Evolutionary conservation across 2,888 invertebrate genomes (phyloP).

Genomic region (Apantesis nais): DNA sequence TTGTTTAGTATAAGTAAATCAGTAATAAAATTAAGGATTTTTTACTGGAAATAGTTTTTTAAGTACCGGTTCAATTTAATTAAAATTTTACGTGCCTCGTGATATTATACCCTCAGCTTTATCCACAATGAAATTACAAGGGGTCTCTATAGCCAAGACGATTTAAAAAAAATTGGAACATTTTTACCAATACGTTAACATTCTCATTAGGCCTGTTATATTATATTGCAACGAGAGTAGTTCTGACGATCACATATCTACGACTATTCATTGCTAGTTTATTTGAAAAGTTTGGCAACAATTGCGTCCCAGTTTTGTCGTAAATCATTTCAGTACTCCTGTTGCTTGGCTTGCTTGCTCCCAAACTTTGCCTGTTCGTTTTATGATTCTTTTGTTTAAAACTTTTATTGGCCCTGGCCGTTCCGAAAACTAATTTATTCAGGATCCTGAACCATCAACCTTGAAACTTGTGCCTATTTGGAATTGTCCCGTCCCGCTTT

Average conservation of each 20-base stretch:
- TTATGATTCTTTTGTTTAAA: conserved; percentile 86
- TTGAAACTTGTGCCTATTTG: conserved; percentile 72
- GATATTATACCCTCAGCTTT: not conserved
- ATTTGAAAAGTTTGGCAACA: conserved; percentile 76
- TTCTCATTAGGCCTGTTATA: conserved; percentile 28
- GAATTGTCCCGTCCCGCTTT: conserved; percentile 67
- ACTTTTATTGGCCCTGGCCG: conserved; percentile 82
- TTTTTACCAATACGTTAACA: not conserved
- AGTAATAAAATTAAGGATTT: not conserved
- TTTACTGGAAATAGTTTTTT: no score
- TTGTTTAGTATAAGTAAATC: not conserved
- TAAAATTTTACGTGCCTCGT: not conserved
- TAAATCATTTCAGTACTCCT: conserved; percentile 81
- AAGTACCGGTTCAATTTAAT: no score
- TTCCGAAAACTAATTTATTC: conserved; percentile 84
- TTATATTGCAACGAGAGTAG: conserved; percentile 32
- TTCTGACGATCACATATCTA: conserved; percentile 69
- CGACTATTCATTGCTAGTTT: conserved; percentile 76
- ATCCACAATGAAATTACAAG: not conserved
- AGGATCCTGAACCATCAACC: conserved; percentile 71
- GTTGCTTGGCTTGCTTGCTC: conserved; percentile 81
- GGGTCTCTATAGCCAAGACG: not conserved
- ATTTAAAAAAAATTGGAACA: not conserved
- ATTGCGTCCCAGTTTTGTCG: conserved; percentile 75
- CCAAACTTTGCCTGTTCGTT: conserved; percentile 76